Base-by-base conservation (phyloP, 2,797 vertebrate species). In the Squalus acanthias region DNA sequence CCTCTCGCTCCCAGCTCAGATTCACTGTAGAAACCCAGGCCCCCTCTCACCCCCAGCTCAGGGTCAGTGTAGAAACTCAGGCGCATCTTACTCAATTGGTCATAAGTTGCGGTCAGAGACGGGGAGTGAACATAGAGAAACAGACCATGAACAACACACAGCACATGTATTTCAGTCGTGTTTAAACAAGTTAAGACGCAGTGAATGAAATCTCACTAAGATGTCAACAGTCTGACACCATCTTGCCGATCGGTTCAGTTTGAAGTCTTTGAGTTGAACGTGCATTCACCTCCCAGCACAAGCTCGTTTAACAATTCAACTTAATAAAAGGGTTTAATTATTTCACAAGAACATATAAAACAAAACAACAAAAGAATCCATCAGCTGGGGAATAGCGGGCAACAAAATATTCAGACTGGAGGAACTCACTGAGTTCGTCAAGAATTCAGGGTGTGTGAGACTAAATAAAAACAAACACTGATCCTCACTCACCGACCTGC, bases 291-390 rank as follows among this genome's bases (percentile, higher is more conserved):
- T 67, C 91, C 10, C 88, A 63, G 88, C 26, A 63, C 12, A 63
- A n/a, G 57, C 60, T 63, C 29, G 6, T 10, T 67, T 65, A 46
- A 67, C 67, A 92, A 67, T 65, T 39, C n/a, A 93, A 67, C 91
- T 39, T 20, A 93, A 67, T 93, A 7, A 67, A 92, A 93, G 15
- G 20, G 33, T 39, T 93, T 67, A 93, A 67, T 65, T n/a, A 67
- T 17, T 67, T 93, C 63, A 93, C 17, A 17, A 93, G 63, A 93
- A 93, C 17, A 93, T 67, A 5, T 65, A 67, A 67, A 67, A 93
- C 26, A 89, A 85, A 88, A 88, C 89, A 74, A 74, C n/a, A 92
- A 93, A 93, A 67, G 63, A 93, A 93, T 93, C 33, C 17, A 67
- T n/a, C 91, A 67, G 91, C 91, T 22, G 63, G 91, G 63, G 57